Percentiles rank a stretch among this genome's conserved stretches.
These are phyloP conservation scores for Silurus aristotelis DNA, from an alignment of 2,797 vertebrate species.

Conservation along the genomic window DNA sequence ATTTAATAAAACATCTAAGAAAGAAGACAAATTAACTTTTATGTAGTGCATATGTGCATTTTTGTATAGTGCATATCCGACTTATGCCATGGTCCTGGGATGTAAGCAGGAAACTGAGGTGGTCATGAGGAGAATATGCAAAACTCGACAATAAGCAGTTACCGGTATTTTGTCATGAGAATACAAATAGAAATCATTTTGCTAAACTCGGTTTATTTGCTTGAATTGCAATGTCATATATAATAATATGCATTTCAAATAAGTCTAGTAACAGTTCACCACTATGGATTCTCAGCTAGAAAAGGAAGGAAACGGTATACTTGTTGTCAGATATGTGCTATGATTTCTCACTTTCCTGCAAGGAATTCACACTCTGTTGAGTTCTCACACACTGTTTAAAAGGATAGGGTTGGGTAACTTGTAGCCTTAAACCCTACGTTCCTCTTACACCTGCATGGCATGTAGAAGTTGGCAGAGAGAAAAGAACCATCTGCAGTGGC, in stretches of 20 bases:
- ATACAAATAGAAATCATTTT: background rate
- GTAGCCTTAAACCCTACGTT: slow-evolving; percentile 5
- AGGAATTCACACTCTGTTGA: slow-evolving; percentile 31
- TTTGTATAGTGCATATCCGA: background rate
- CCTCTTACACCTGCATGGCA: slow-evolving; percentile 41
- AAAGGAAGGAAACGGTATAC: background rate
- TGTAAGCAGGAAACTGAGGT: background rate
- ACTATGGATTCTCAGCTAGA: background rate
- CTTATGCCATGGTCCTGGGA: background rate
- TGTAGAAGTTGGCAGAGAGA: slow-evolving; percentile 30
- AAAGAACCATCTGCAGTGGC: slow-evolving; percentile 3
- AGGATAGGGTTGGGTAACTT: background rate
- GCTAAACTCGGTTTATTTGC: background rate
- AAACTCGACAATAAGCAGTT: background rate
- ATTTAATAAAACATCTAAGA: background rate
- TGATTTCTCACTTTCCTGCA: slow-evolving; percentile 1
- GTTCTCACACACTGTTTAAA: slow-evolving; percentile 18
- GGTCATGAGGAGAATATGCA: background rate
- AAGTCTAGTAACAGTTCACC: background rate
- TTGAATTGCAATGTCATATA: background rate
- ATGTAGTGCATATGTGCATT: too few species aligned
- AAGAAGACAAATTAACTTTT: background rate
- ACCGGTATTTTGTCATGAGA: background rate
- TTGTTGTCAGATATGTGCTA: background rate
- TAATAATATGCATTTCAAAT: background rate